Evolutionary conservation across 92 coral and sea anemone species (phyloP).

Genomic region (Desmophyllum pertusum): DNA sequence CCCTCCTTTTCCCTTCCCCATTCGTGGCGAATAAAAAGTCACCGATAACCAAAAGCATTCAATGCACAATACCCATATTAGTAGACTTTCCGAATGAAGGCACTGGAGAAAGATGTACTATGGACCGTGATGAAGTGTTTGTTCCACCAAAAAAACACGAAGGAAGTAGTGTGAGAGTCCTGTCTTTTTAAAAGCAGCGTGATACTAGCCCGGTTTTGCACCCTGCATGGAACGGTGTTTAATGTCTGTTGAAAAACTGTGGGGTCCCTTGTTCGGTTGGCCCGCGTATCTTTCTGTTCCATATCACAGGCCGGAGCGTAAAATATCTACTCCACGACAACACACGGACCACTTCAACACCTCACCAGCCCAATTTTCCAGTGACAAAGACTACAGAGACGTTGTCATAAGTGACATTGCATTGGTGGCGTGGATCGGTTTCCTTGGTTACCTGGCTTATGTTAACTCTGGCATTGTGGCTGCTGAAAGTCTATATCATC

Average conservation of each 20-base stretch:
- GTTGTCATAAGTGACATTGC: conserved; percentile 65
- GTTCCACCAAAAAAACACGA: conserved; percentile 63
- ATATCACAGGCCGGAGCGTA: conserved; percentile 57
- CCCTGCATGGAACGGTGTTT: background rate
- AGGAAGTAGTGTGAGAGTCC: conserved; percentile 20
- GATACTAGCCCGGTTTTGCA: too few relatives aligned
- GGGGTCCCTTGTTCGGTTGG: conserved; percentile 60
- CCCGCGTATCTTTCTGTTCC: conserved; percentile 55
- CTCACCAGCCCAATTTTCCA: conserved; percentile 64
- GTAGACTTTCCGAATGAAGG: too few relatives aligned
- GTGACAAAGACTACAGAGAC: conserved; percentile 52
- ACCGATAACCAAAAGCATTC: conserved; percentile 63
- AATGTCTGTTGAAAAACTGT: conserved; percentile 26
- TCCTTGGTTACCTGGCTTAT: conserved; percentile 55
- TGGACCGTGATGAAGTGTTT: conserved; percentile 69
- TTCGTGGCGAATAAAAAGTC: conserved; percentile 74
- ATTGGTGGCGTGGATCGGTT: conserved; percentile 55
- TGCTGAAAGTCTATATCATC: conserved; percentile 54
- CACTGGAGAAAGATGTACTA: too few relatives aligned
- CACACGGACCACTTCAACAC: conserved; percentile 73
- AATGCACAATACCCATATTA: too few relatives aligned
- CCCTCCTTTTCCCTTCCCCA: conserved; percentile 63
- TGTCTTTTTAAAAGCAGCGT: too few relatives aligned
- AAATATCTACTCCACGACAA: conserved; percentile 52
- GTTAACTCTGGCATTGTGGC: conserved; percentile 49